Evolutionary conservation across 2,888 invertebrate species (phyloP), one percentile per base, ranked within the genome.

Genomic region (Zygaena filipendulae): DNA sequence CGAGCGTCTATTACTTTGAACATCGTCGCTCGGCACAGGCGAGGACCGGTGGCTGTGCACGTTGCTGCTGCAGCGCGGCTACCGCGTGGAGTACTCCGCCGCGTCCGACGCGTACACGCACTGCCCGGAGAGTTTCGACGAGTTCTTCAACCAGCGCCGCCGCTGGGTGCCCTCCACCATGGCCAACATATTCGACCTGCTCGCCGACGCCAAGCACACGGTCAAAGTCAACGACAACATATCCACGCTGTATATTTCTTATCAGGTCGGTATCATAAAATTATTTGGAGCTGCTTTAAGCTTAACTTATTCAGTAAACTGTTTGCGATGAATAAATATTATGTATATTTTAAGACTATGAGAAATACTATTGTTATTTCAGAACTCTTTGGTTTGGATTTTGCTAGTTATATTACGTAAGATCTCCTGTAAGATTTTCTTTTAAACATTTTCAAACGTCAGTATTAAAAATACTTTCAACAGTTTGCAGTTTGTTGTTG

Each of bases 21-120:
- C n/a, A n/a, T n/a, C n/a, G n/a, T n/a, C n/a, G n/a, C n/a, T n/a
- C n/a, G n/a, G n/a, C n/a, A n/a, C 39, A 87, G 87, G 95, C n/a
- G 97, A 97, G 62, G 97, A 97, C 68, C 86, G 97, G 39, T 97
- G 97, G 97, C 72, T 97, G 4, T 97, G 97, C 59, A 97, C 97
- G 0, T 69, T 97, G 27, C 79, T 97, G 0, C 81, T 97, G 1
- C 97, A 97, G 61, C 85, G 93, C 43, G 96, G 96, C 1, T 95
- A 93, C 54, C 84, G 93, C 11, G 89, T 97, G 1, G 96, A 97
- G 56, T 97, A 97, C 66, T 94, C 93, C 1, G 97, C 97, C 0
- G 97, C 97, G 1, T 92, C 95, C 0, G 97, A 97, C 56, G 92
- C 97, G 1, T 92, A 91, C 67, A 97, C 97, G 1, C 95, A 95